Percentiles rank a stretch among this genome's conserved stretches.
phyloP scores from a whole-genome alignment of 1,140 invertebrate species.

The Muscidifurax raptorellus region DNA sequence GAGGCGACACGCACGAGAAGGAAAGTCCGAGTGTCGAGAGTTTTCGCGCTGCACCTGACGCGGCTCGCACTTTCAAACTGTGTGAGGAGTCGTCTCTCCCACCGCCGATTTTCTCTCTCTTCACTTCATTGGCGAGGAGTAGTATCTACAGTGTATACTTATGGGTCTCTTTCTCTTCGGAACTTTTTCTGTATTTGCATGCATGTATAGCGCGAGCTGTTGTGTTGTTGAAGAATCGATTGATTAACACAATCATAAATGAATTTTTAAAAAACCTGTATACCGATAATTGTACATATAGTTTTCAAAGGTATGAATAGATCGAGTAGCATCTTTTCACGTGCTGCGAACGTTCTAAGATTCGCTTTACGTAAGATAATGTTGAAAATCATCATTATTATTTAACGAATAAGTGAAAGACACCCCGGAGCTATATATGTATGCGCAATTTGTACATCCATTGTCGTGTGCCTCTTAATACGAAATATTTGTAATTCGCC shows the following conservation, averaged over 20 bases:
- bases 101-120: constrained; percentile 1
- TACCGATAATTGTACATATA: no score
- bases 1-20: constrained; percentile 27
- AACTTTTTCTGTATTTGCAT: background rate
- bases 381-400: background rate
- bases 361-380: background rate
- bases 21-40: constrained; percentile 35
- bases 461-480: background rate
- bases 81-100: constrained; percentile 41
- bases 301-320: no score
- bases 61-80: constrained; percentile 56
- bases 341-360: no score
- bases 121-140: background rate
- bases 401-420: background rate
- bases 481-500: background rate
- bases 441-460: background rate
- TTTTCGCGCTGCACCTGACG: constrained; percentile 18
- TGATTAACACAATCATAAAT: no score
- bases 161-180: background rate
- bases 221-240: no score
- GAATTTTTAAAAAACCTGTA: no score
- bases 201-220: no score
- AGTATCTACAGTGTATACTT: no score
- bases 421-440: background rate
- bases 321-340: no score